Evolutionary conservation across 2,888 invertebrate genomes (phyloP), one percentile per base, ranked within the genome.

Genomic region (Petrophora chlorosata): DNA sequence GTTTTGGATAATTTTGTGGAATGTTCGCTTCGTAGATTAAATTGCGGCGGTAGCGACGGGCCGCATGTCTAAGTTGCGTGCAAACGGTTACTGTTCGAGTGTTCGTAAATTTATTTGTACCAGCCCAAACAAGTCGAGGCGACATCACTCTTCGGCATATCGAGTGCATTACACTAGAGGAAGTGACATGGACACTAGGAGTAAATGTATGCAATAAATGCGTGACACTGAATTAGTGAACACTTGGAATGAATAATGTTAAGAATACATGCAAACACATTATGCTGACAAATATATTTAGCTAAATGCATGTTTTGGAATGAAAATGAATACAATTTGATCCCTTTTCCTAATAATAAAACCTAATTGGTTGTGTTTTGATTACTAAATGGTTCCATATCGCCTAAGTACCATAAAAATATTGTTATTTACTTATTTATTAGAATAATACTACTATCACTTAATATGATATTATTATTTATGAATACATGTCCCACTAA

Each of bases 71-170:
- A 63, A 65, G 61, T 64, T 58, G 67, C 73, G 70, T 74, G 73
- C 67, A 70, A 38, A 47, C 22, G 22, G 34, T 36, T 41, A 28
- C 39, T 42, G 16, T 32, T n/a, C n/a, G n/a, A 26, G 22, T 29
- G 39, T 40, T 33, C 19, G 32, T 46, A 52, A n/a, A 44, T 59
- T 60, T 57, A 57, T 59, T 71, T 60, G 60, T 52, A 61, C 69
- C 66, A 67, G 60, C 63, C 69, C 65, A 64, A 69, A 67, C 65
- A 70, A 67, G 65, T 67, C 60, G 76, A 79, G 79, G 82, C 81
- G 77, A 83, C 73, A 82, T 86, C 87, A 88, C 89, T 88, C 89
- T 79, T 85, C 88, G 88, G 89, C 88, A 84, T 80, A 76, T 80
- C 62, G 81, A 84, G 87, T 89, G 87, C 85, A 79, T 73, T 74